A percentile compares a stretch with the other conserved stretches of the same genome.
Conservation (phyloP, 2,888 invertebrate genomes). For the Thysanoteuthis rhombus region DNA sequence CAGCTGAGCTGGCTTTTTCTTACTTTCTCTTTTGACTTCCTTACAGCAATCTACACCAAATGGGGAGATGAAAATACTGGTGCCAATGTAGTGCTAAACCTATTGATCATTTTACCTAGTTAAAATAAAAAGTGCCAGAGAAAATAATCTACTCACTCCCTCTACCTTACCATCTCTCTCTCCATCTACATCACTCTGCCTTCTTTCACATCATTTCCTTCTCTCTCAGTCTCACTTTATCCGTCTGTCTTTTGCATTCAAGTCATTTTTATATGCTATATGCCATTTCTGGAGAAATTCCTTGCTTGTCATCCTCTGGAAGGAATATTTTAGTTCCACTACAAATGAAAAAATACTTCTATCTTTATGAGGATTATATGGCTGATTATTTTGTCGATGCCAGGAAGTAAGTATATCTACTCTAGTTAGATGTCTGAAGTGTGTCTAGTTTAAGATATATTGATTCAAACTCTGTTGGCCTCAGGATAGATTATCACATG, state of each 20-base stretch:
- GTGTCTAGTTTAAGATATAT: background rate
- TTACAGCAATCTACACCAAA: no score
- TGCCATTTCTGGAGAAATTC: background rate
- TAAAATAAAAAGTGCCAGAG: no score
- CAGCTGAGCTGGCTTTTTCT: no score
- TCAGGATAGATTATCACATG: background rate
- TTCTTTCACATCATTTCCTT: background rate
- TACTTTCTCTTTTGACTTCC: no score
- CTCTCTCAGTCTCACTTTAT: background rate
- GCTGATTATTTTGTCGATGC: background rate
- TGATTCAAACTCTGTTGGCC: background rate
- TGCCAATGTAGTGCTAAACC: no score
- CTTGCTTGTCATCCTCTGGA: background rate
- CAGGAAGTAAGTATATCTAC: background rate
- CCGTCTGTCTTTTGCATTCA: no score
- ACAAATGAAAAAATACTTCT: background rate
- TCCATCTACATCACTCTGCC: background rate
- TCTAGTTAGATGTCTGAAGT: background rate
- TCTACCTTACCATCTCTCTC: background rate
- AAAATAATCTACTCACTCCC: background rate
- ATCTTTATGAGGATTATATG: background rate
- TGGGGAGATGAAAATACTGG: no score
- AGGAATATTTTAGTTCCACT: background rate
- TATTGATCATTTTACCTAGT: no score
- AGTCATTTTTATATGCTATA: background rate